Conservation (phyloP, 64 coral and sea anemone genomes). For the Pocillopora damicornis region DNA sequence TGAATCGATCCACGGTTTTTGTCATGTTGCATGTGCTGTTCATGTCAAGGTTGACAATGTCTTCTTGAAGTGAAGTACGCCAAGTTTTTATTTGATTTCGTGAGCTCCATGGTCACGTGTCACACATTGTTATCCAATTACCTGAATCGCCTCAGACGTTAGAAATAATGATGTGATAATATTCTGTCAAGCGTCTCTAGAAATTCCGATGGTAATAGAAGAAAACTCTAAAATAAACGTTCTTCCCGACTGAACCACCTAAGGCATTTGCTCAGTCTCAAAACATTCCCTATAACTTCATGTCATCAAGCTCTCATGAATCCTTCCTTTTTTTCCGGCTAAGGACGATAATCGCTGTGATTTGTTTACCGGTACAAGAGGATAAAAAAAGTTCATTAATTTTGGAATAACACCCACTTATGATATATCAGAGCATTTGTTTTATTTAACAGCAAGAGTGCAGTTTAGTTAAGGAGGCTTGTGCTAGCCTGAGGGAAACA, state of each 20-base stretch:
- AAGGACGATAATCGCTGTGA: neutral
- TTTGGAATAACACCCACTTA: neutral
- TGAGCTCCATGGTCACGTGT: conserved; percentile 11
- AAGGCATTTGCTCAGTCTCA: neutral
- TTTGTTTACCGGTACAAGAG: neutral
- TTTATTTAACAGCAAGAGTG: conserved; percentile 27
- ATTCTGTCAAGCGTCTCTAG: conserved; percentile 26
- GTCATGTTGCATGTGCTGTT: neutral
- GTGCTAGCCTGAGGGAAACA: neutral
- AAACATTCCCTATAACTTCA: too few relatives aligned
- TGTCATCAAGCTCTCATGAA: neutral
- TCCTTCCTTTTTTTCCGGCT: neutral
- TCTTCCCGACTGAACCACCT: neutral
- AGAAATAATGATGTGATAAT: conserved; percentile 49
- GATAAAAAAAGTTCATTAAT: neutral
- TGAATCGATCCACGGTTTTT: conserved; percentile 13
- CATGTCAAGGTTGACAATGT: conserved; percentile 22
- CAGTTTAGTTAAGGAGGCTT: conserved; percentile 5
- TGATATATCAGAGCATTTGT: neutral
- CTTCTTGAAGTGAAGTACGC: conserved; percentile 20
- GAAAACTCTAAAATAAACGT: neutral
- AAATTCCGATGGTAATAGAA: neutral
- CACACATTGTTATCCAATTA: conserved; percentile 52
- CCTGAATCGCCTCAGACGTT: conserved; percentile 10
- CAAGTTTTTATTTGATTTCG: conserved; percentile 27